These are phyloP conservation scores for Petrocephalus schoutedeni DNA, from an alignment of 2,797 vertebrate genomes.

Conservation along the genomic window DNA sequence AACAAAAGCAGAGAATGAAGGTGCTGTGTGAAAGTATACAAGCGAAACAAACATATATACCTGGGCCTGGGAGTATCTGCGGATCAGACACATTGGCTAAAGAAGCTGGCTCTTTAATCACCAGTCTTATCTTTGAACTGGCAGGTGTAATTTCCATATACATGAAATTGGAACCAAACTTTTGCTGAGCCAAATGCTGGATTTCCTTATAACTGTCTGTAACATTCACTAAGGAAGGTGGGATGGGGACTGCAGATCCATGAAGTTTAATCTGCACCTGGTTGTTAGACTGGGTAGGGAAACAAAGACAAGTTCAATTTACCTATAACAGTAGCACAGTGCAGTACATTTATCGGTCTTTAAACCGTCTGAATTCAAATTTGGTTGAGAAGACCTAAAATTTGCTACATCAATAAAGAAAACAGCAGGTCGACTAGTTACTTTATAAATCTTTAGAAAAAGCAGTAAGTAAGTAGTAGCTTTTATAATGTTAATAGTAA, in stretches of 20 bases:
- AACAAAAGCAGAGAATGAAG: neutral
- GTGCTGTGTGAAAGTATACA: neutral
- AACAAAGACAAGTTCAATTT: neutral
- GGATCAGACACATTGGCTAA: neutral
- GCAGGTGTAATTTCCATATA: slow-evolving; percentile 54
- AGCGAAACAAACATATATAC: neutral
- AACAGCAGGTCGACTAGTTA: neutral
- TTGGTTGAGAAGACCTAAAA: neutral
- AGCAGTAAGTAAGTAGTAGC: neutral
- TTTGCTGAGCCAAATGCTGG: slow-evolving; percentile 36
- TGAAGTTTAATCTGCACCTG: neutral
- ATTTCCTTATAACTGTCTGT: slow-evolving; percentile 46
- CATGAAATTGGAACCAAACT: slow-evolving; percentile 47
- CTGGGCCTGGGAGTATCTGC: neutral
- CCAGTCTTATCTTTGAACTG: slow-evolving; percentile 35
- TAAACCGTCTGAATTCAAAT: neutral
- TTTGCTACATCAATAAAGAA: neutral
- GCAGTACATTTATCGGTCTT: neutral
- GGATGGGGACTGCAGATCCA: neutral
- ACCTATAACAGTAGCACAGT: neutral
- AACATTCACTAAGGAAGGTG: fast-evolving
- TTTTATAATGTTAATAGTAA: neutral
- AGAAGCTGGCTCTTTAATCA: slow-evolving; percentile 30
- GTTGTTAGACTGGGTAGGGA: slow-evolving; percentile 58
- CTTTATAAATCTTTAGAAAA: neutral